phyloP scores from a whole-genome alignment of 2,888 invertebrate species.

The Pollenia griseotomentosa region DNA sequence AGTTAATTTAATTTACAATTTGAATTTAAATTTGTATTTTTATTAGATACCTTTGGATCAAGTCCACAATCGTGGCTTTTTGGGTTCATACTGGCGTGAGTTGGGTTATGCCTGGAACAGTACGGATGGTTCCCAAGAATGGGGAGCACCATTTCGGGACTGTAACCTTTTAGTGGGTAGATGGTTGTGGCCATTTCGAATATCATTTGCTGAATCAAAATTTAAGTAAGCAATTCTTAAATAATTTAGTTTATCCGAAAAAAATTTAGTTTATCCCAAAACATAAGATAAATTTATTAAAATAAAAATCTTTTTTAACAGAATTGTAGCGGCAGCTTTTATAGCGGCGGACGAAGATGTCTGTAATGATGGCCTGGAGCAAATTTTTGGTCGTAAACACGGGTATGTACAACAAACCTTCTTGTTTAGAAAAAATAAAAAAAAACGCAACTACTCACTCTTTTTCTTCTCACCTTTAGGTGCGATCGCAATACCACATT shows the following conservation, averaged over 20 bases:
- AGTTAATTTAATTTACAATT: neutral
- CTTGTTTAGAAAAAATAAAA: slow-evolving; percentile 10
- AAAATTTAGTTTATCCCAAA: neutral
- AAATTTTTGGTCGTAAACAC: slow-evolving; percentile 88
- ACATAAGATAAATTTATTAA: neutral
- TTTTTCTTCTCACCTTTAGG: slow-evolving; percentile 75
- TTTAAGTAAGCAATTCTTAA: slow-evolving; percentile 80
- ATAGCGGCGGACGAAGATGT: slow-evolving; percentile 88
- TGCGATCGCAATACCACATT: slow-evolving; percentile 84
- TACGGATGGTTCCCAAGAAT: slow-evolving; percentile 83
- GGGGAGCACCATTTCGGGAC: slow-evolving; percentile 84
- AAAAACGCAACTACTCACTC: neutral
- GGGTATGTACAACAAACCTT: slow-evolving; percentile 81
- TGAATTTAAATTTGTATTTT: slow-evolving; percentile 5
- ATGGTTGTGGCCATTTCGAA: slow-evolving; percentile 84
- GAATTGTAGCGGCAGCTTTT: slow-evolving; percentile 87
- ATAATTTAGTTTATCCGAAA: neutral
- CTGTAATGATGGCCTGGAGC: slow-evolving; percentile 89
- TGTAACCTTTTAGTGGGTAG: slow-evolving; percentile 83
- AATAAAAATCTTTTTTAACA: slow-evolving; percentile 72
- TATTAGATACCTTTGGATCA: slow-evolving; percentile 82
- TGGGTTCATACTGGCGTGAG: slow-evolving; percentile 84
- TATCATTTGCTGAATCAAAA: slow-evolving; percentile 82
- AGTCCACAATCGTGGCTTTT: slow-evolving; percentile 82
- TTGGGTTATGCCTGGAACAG: slow-evolving; percentile 84